These are phyloP conservation scores for Halcyon malimbica DNA, from an alignment of 2,113 vertebrate genomes.

Conservation along the genomic window DNA sequence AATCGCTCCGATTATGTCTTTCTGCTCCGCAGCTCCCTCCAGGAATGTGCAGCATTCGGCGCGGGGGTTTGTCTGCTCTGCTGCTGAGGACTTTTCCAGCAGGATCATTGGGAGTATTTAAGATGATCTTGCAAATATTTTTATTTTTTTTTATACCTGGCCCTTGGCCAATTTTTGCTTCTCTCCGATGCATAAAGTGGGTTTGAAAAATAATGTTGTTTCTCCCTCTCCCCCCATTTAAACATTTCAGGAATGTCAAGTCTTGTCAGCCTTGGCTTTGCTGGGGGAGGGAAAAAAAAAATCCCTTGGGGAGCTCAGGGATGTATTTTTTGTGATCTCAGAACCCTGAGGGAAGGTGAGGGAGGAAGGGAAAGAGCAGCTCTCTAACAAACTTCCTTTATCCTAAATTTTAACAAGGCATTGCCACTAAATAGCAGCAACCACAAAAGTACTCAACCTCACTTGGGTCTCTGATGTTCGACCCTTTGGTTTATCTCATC, in stretches of 20 bases:
- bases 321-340: conserved; percentile 42
- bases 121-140: not conserved
- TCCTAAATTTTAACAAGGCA: not conserved
- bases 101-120: not conserved
- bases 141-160: not conserved
- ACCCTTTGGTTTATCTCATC: not conserved
- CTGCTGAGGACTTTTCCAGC: not conserved
- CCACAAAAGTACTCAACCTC: not conserved
- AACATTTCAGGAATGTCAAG: conserved; percentile 62
- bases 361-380: conserved; percentile 5
- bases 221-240: conserved; percentile 9
- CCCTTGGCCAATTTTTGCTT: conserved; percentile 12
- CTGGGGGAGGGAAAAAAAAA: not conserved
- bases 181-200: conserved; percentile 31
- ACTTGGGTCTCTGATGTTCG: not conserved
- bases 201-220: conserved; percentile 54
- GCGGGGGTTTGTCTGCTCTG: not conserved
- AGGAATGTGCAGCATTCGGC: not conserved
- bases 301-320: not conserved
- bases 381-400: conserved; percentile 55
- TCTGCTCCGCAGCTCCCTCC: not conserved
- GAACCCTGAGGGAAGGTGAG: not conserved
- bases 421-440: conserved; percentile 5
- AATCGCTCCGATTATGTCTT: fast-evolving
- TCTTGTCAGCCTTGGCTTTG: conserved; percentile 54